phyloP scores from a whole-genome alignment of 1,140 invertebrate genomes.

The Calephelis nemesis region DNA sequence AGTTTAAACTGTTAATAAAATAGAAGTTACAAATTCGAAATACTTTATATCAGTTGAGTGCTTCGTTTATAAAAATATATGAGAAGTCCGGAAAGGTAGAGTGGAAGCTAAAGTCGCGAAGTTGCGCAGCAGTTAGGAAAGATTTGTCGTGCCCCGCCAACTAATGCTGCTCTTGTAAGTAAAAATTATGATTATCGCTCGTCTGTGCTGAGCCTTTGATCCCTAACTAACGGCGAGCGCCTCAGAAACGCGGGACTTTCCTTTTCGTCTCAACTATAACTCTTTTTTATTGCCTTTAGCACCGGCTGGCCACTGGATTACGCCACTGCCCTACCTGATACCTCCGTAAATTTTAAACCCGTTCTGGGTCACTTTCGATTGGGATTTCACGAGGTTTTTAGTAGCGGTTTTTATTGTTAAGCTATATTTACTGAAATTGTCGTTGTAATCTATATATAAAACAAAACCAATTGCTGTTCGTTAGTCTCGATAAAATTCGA shows the following conservation, averaged over 20 bases:
- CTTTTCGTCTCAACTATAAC: constrained; percentile 76
- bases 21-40: constrained; percentile 14
- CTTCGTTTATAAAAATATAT: constrained; percentile 28
- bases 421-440: no score
- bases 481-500: no score
- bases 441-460: no score
- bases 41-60: constrained; percentile 15
- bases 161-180: constrained; percentile 75
- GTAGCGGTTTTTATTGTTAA: not conserved
- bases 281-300: constrained; percentile 76
- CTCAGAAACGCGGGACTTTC: constrained; percentile 64
- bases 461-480: no score
- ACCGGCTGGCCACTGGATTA: constrained; percentile 69
- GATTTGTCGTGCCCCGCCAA: constrained; percentile 67
- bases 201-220: constrained; percentile 71
- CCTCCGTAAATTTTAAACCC: constrained; percentile 29
- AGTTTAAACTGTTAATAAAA: no score
- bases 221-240: constrained; percentile 68
- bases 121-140: constrained; percentile 68
- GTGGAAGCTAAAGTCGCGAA: constrained; percentile 57
- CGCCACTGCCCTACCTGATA: constrained; percentile 60
- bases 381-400: constrained; percentile 20
- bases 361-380: constrained; percentile 30
- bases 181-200: constrained; percentile 79
- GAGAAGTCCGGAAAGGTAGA: constrained; percentile 34